phyloP scores from a whole-genome alignment of 2,113 vertebrate genomes.

The Nettapus auritus region DNA sequence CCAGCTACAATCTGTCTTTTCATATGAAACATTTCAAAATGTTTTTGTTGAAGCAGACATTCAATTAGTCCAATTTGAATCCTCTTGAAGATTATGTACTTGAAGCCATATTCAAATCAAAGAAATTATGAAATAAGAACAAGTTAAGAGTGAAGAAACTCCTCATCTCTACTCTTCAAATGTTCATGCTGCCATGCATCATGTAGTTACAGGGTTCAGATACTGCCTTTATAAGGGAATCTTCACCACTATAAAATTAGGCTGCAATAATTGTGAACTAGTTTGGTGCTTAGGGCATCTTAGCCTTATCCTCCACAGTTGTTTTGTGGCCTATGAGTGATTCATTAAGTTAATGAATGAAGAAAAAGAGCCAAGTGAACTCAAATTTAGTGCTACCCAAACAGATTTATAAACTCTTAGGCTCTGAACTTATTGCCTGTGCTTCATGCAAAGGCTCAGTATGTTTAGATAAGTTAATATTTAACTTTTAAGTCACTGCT shows the following conservation, averaged over 20 bases:
- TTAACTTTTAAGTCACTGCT: not conserved
- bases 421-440: not conserved
- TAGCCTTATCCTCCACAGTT: not conserved
- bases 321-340: not conserved
- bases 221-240: not conserved
- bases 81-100: not conserved
- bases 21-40: not conserved
- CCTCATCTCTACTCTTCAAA: not conserved
- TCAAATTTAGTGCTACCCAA: not conserved
- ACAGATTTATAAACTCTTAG: not conserved
- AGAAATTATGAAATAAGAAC: not conserved
- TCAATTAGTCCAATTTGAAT: not conserved
- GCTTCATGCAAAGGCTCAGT: not conserved
- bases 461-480: not conserved
- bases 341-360: not conserved
- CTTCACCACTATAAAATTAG: not conserved
- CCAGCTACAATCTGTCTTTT: slow-evolving; percentile 24
- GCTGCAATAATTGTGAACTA: not conserved
- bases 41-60: not conserved
- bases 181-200: not conserved
- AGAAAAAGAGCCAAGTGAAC: not conserved
- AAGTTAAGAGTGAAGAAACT: not conserved
- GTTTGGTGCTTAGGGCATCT: not conserved
- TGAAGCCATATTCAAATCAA: not conserved
- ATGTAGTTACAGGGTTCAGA: not conserved